phyloP scores from a whole-genome alignment of 2,888 invertebrate genomes.

The Thysanoteuthis rhombus region DNA sequence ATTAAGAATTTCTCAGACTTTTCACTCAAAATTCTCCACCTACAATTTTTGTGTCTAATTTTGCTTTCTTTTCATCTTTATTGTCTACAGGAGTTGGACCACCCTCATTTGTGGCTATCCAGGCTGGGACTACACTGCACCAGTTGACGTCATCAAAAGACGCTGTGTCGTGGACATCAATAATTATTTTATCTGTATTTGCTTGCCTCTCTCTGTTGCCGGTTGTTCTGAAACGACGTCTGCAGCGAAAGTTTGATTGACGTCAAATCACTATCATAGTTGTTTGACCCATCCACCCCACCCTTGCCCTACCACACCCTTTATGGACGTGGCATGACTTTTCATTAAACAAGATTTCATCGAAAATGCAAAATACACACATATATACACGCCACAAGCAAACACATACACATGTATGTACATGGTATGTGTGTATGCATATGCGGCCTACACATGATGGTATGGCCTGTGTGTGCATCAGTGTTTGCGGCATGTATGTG shows the following conservation, averaged over 20 bases:
- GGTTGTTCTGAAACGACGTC: conserved; percentile 82
- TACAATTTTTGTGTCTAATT: neutral
- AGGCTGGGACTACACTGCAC: conserved; percentile 95
- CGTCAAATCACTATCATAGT: conserved; percentile 17
- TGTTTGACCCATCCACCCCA: neutral
- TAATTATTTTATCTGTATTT: conserved; percentile 80
- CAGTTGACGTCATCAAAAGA: conserved; percentile 78
- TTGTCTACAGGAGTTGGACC: conserved; percentile 72
- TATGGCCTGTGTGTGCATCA: no score
- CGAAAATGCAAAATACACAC: no score
- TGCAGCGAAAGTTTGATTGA: conserved; percentile 72
- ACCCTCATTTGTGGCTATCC: conserved; percentile 96
- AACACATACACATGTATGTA: no score
- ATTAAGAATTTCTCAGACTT: no score
- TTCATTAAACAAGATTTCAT: no score
- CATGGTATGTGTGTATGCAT: no score
- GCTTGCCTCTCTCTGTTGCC: conserved; percentile 88
- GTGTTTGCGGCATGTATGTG: no score
- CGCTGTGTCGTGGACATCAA: conserved; percentile 88
- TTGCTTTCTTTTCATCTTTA: neutral
- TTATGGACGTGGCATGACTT: neutral
- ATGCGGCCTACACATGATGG: no score
- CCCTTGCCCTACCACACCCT: neutral
- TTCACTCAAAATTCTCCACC: no score
- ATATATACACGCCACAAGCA: no score